Conservation (phyloP, 2,113 vertebrate genomes). For the Prolemur simus region DNA sequence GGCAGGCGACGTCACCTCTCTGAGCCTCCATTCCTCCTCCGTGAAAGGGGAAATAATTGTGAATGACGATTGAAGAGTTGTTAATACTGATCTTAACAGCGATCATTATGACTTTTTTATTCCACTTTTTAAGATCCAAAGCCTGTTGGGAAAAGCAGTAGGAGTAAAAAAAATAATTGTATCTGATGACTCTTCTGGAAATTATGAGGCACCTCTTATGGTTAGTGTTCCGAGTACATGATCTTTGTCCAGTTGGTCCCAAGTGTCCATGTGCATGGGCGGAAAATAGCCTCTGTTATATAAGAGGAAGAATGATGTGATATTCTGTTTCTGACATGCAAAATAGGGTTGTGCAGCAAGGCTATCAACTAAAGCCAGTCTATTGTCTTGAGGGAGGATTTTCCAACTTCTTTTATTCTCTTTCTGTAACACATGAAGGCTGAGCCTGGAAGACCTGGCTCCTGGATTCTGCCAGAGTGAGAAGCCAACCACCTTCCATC, state of each 20-base stretch:
- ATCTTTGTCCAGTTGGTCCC: background rate
- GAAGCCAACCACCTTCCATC: background rate
- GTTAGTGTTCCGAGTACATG: background rate
- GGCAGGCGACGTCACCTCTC: background rate
- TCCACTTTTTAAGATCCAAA: background rate
- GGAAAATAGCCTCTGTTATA: background rate
- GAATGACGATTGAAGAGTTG: background rate
- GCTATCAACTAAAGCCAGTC: background rate
- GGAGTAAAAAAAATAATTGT: background rate
- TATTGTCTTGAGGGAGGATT: background rate
- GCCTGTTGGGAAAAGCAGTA: background rate
- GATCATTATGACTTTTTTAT: background rate
- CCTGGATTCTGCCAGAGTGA: background rate
- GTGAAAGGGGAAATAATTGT: background rate
- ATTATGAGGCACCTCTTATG: background rate
- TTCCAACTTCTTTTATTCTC: background rate
- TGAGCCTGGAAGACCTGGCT: background rate
- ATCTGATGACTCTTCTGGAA: background rate
- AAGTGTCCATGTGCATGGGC: fast-evolving
- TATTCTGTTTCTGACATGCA: background rate
- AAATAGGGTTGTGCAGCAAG: no score
- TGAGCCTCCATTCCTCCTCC: background rate
- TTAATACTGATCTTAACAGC: background rate
- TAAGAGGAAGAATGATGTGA: background rate
- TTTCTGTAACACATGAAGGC: background rate